A percentile compares a stretch with the other conserved stretches of the same genome.
Evolutionary conservation across 2,113 vertebrate genomes (phyloP).

Genomic region (Phylloscopus trochilus): DNA sequence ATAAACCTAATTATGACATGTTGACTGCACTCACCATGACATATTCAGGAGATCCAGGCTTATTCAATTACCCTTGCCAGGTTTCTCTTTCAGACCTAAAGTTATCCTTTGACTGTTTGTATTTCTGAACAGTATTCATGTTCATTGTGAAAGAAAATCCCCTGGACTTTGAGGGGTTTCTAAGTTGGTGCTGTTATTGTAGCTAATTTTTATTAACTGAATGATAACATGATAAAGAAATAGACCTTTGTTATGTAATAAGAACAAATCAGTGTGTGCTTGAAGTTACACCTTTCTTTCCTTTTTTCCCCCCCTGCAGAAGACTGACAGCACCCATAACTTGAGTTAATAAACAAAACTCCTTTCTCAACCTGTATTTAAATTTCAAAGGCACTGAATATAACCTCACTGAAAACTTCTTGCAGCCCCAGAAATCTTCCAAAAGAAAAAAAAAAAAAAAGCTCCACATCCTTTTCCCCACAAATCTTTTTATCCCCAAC

Average conservation of each 20-base stretch:
- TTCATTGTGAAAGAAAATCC: slow-evolving; percentile 96
- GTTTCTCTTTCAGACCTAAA: slow-evolving; percentile 98
- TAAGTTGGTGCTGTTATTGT: slow-evolving; percentile 90
- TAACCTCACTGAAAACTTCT: background rate
- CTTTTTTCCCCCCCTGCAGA: background rate
- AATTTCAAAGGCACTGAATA: background rate
- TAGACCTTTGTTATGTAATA: slow-evolving; percentile 86
- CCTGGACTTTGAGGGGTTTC: slow-evolving; percentile 86
- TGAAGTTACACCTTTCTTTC: slow-evolving; percentile 80
- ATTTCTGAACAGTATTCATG: slow-evolving; percentile 99
- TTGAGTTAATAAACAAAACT: slow-evolving; percentile 61
- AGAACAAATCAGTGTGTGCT: slow-evolving; percentile 83
- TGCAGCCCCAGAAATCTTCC: background rate
- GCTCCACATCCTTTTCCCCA: background rate
- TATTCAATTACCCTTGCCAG: slow-evolving; percentile 99
- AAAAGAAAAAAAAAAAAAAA: background rate
- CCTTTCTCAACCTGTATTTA: slow-evolving; percentile 12
- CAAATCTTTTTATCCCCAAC: background rate
- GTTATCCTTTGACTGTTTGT: slow-evolving; percentile 99
- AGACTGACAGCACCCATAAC: slow-evolving; percentile 46
- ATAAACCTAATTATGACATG: slow-evolving; percentile 99
- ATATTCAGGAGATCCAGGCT: slow-evolving; percentile 98
- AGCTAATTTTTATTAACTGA: slow-evolving; percentile 99
- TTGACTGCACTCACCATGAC: slow-evolving; percentile 99
- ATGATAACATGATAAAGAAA: slow-evolving; percentile 89